Conservation (phyloP, 2,797 vertebrate species). For the Cercopithecus hamlyni region DNA sequence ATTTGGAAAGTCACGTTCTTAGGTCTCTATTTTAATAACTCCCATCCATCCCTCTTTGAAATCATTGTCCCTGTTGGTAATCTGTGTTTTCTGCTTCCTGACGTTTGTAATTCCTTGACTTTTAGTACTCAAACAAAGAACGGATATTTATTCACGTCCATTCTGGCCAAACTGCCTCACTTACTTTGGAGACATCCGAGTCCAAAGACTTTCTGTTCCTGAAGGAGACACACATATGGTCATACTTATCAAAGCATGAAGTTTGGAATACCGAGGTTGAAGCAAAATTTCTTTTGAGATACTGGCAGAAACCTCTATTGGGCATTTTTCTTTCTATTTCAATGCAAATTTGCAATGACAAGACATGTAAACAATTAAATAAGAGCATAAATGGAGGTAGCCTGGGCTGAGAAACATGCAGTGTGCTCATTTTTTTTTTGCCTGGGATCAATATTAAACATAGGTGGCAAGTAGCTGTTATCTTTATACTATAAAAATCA, state of each 20-base stretch:
- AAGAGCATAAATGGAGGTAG: neutral
- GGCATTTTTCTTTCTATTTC: neutral
- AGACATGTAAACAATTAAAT: neutral
- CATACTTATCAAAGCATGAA: slow-evolving; percentile 11
- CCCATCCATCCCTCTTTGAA: neutral
- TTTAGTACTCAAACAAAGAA: neutral
- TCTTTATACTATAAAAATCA: neutral
- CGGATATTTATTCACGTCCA: neutral
- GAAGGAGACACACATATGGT: neutral
- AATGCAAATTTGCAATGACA: neutral
- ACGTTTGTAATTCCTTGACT: neutral
- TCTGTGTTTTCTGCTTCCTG: neutral
- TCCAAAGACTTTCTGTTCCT: neutral
- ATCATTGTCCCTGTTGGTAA: neutral
- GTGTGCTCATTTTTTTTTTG: neutral
- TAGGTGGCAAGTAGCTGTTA: neutral
- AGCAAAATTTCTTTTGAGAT: neutral
- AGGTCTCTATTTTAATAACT: neutral
- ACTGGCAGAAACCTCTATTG: neutral
- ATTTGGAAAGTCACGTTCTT: neutral
- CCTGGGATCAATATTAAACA: neutral
- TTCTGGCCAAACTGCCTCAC: neutral
- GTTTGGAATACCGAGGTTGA: neutral
- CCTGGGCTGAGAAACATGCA: neutral
- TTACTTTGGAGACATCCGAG: neutral